These are phyloP conservation scores for Coracopsis vasa DNA, from an alignment of 2,113 vertebrate genomes.

Conservation along the genomic window DNA sequence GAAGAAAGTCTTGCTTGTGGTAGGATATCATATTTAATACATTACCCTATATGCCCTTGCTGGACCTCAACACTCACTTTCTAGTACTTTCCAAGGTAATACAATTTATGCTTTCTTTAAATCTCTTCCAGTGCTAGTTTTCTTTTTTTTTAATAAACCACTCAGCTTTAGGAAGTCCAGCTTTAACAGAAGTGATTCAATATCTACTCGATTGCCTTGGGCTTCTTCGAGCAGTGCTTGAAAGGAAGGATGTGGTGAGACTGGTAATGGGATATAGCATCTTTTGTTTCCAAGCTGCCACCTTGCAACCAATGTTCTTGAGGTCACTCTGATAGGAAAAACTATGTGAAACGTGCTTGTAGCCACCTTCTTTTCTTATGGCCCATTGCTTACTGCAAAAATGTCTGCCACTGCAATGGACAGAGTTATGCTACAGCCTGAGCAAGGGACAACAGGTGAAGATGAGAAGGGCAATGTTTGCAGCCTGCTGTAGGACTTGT, in stretches of 20 bases:
- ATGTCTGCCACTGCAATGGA: not conserved
- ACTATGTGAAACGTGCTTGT: not conserved
- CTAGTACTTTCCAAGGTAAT: constrained; percentile 19
- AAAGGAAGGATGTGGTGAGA: constrained; percentile 4
- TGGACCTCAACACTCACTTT: not conserved
- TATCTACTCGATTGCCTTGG: not conserved
- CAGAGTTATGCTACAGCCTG: not conserved
- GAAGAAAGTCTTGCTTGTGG: not conserved
- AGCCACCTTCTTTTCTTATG: not conserved
- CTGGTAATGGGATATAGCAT: not conserved
- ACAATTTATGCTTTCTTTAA: constrained; percentile 16
- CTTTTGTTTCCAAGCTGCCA: not conserved
- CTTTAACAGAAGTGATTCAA: constrained; percentile 15
- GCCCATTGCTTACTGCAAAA: not conserved
- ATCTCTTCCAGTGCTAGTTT: not conserved
- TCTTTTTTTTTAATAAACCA: constrained; percentile 9
- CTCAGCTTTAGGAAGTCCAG: not conserved
- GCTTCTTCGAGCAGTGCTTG: constrained; percentile 6
- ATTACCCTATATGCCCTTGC: not conserved
- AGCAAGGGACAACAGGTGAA: not conserved
- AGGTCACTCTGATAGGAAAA: not conserved
- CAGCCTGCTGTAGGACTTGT: not conserved
- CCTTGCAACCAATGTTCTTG: not conserved
- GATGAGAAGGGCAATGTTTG: not conserved
- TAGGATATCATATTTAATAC: constrained; percentile 17